These are phyloP conservation scores for Tachina lurida DNA, from an alignment of 2,888 invertebrate genomes.

Conservation along the genomic window DNA sequence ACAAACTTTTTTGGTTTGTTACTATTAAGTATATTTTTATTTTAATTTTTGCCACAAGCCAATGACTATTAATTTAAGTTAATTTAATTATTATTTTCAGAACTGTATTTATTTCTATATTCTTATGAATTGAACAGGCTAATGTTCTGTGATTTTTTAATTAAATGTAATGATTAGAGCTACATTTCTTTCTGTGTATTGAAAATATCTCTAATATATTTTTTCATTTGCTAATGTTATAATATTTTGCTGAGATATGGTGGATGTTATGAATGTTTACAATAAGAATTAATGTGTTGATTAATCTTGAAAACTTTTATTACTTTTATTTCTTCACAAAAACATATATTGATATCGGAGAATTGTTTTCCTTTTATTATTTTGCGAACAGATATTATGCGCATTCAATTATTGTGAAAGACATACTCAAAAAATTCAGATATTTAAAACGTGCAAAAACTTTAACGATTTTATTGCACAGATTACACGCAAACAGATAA, in stretches of 20 bases:
- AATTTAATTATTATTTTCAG: too few relatives aligned
- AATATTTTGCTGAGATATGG: background rate
- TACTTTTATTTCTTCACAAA: background rate
- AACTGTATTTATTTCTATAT: too few relatives aligned
- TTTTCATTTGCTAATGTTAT: background rate
- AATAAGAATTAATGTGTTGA: constrained; percentile 24
- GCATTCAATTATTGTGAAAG: constrained; percentile 51
- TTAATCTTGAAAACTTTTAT: constrained; percentile 42
- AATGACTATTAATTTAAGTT: too few relatives aligned
- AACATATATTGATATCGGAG: background rate
- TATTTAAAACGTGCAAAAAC: constrained; percentile 56
- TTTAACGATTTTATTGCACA: constrained; percentile 31
- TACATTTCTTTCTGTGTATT: too few relatives aligned
- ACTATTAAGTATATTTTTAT: too few relatives aligned
- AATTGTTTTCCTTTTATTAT: background rate
- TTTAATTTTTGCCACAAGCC: too few relatives aligned
- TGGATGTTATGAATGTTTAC: background rate
- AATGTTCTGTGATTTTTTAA: too few relatives aligned
- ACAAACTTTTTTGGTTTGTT: too few relatives aligned
- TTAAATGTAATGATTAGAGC: too few relatives aligned
- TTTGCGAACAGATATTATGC: constrained; percentile 9
- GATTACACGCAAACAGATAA: background rate
- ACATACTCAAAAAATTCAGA: background rate
- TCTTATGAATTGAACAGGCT: too few relatives aligned
- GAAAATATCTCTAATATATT: too few relatives aligned